Percentiles rank a stretch among this genome's conserved stretches.
Conservation (phyloP, 2,888 invertebrate species). For the Xestia sexstrigata region DNA sequence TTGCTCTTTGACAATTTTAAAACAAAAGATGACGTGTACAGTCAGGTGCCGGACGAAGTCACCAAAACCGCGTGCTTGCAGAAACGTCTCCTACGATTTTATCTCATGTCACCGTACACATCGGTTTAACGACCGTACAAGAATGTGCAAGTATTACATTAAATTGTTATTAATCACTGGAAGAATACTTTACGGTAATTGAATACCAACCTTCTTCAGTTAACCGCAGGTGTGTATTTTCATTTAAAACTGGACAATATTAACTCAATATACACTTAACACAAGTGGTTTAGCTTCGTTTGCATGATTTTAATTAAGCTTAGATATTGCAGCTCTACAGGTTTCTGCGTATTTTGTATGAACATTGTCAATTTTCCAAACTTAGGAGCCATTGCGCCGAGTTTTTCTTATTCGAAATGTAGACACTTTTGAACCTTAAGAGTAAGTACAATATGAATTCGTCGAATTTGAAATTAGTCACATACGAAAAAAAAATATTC, state of each 20-base stretch:
- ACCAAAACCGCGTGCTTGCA: slow-evolving; percentile 42
- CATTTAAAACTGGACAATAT: slow-evolving; percentile 40
- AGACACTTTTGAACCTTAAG: too few species aligned
- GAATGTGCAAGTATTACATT: slow-evolving; percentile 53
- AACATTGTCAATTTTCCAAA: background rate
- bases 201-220: slow-evolving; percentile 30
- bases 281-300: slow-evolving; percentile 29
- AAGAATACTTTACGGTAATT: slow-evolving; percentile 35
- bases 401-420: background rate
- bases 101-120: slow-evolving; percentile 42
- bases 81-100: slow-evolving; percentile 24
- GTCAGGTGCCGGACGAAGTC: slow-evolving; percentile 33
- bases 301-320: slow-evolving; percentile 54
- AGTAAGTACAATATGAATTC: too few species aligned
- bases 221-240: slow-evolving; percentile 31
- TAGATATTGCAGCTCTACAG: slow-evolving; percentile 14
- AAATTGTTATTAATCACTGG: slow-evolving; percentile 44
- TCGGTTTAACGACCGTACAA: slow-evolving; percentile 44
- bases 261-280: slow-evolving; percentile 40
- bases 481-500: too few species aligned
- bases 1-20: slow-evolving; percentile 17
- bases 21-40: slow-evolving; percentile 30
- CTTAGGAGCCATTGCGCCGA: background rate
- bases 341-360: background rate
- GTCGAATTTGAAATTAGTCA: too few species aligned